Percentiles rank a stretch among this genome's conserved stretches.
These are phyloP conservation scores for Chromoteleia sp. DNA, from an alignment of 2,888 invertebrate species.

Conservation along the genomic window DNA sequence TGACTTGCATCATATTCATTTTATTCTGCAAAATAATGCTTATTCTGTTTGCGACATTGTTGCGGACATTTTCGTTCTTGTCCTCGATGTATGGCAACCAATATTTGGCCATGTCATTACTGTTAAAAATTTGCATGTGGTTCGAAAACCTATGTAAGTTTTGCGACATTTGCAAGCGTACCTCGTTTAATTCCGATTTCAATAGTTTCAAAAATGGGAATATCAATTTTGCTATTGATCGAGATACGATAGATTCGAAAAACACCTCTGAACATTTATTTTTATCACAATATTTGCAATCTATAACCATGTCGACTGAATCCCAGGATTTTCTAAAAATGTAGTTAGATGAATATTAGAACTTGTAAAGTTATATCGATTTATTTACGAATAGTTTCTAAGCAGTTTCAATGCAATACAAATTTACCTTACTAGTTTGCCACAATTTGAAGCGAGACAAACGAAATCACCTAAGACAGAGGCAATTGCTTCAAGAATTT, in stretches of 20 bases:
- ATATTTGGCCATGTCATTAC: conserved; percentile 78
- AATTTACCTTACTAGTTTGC: conserved; percentile 75
- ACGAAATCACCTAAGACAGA: conserved; percentile 77
- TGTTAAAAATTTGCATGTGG: conserved; percentile 84
- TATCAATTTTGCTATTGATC: conserved; percentile 76
- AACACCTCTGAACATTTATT: conserved; percentile 41
- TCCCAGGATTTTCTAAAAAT: conserved; percentile 69
- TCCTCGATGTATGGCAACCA: conserved; percentile 84
- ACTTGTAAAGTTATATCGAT: no score
- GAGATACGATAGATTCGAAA: conserved; percentile 64
- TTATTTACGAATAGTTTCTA: no score
- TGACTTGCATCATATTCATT: conserved; percentile 80
- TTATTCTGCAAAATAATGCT: conserved; percentile 75
- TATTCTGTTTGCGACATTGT: conserved; percentile 80
- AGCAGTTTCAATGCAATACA: background rate
- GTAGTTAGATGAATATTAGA: background rate
- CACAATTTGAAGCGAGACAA: conserved; percentile 78
- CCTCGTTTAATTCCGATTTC: conserved; percentile 74
- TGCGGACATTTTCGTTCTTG: conserved; percentile 79
- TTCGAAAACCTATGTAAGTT: conserved; percentile 84
- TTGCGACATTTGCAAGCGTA: conserved; percentile 81
- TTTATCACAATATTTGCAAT: conserved; percentile 76
- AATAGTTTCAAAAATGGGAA: conserved; percentile 77
- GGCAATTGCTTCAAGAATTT: conserved; percentile 76
- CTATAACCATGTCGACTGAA: conserved; percentile 70